A percentile compares a stretch with the other conserved stretches of the same genome.
Conservation (phyloP, 1,140 invertebrate species). For the Riptortus pedestris region DNA sequence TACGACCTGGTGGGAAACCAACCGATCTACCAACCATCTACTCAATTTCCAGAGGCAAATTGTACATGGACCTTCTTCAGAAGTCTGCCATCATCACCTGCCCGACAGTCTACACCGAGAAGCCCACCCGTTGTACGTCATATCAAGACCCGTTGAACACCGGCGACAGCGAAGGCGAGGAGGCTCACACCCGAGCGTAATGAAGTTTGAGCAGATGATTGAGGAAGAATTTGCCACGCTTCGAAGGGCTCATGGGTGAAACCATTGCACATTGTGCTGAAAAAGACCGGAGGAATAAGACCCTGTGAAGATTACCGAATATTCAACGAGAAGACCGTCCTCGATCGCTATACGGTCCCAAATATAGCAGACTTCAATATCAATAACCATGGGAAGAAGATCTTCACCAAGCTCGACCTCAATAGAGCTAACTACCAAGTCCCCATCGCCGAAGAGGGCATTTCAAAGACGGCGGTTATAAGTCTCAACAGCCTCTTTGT, state of each 20-base stretch:
- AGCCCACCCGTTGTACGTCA: not conserved
- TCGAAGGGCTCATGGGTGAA: not conserved
- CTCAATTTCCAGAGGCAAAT: too few species aligned
- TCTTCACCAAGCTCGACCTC: not conserved
- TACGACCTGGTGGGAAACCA: too few species aligned
- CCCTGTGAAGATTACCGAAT: not conserved
- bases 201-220: not conserved
- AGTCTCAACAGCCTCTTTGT: not conserved
- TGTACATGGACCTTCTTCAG: too few species aligned
- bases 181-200: not conserved
- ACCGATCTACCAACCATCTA: too few species aligned
- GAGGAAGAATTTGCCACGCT: not conserved
- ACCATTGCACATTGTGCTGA: not conserved
- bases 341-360: not conserved
- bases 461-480: not conserved
- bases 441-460: not conserved
- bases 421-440: not conserved
- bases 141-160: not conserved
- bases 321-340: not conserved
- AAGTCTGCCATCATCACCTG: too few species aligned
- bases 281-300: not conserved
- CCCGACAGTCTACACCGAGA: too few species aligned
- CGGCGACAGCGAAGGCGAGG: too few species aligned
- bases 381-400: not conserved
- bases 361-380: not conserved